Base-by-base conservation (phyloP, 2,797 vertebrate genomes). In the Crocidura indochinensis region DNA sequence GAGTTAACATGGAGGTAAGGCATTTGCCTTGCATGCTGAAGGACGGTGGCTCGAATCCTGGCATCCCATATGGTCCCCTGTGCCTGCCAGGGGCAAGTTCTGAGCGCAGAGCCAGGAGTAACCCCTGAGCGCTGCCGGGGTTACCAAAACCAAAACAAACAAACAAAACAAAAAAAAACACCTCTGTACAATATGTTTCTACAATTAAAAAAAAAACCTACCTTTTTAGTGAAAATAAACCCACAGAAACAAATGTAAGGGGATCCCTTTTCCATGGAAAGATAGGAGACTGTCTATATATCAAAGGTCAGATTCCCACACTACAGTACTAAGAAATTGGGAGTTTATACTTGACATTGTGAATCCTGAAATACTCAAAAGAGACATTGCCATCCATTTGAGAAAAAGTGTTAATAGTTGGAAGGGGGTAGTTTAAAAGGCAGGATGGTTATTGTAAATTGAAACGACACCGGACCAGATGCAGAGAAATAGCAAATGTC, bases 291-390 rank as follows among this genome's bases (percentile, higher is more conserved):
- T 3, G 46, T 27, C 80, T 78, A 10, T 12, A 38, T 83, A 26
- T 49, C 27, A 53, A 46, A 93, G 94, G 91, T 94, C 78, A 93
- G 89, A 22, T 94, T 95, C 95, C 84, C 95, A 95, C 87, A 91
- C 91, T 93, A 47, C 78, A 71, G 75, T 62, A 82, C 67, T 73
- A 87, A 92, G 86, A 94, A 86, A 75, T 65, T 91, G 53, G 73
- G 93, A 71, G 62, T 85, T 92, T 95, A 93, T 49, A 73, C 51
- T 92, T 92, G 69, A 91, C 75, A 77, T 81, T 60, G 27, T 75
- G 81, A 85, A 72, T 83, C 88, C 69, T 94, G 77, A 84, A 68
- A 88, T 87, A 82, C 71, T 92, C 78, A 76, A 53, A 74, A 73
- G 71, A 92, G 91, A 91, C 68, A 79, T 15, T 47, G 22, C 56